phyloP scores from a whole-genome alignment of 2,113 vertebrate genomes.

The Dendrocopos noguchii region DNA sequence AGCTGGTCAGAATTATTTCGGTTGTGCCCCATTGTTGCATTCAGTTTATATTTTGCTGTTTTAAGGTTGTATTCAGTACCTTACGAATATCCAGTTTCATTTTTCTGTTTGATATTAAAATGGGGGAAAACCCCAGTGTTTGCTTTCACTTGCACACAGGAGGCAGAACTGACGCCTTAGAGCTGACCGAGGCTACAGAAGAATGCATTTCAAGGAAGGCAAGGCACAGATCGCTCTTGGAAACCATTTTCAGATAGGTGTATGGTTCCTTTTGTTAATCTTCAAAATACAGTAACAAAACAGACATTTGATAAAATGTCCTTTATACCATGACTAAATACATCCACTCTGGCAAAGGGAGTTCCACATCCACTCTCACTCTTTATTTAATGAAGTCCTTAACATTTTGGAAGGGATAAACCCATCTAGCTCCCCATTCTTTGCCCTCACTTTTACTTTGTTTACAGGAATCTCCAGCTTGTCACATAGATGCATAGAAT shows the following conservation, averaged over 20 bases:
- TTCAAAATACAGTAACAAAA: not conserved
- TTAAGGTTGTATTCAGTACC: not conserved
- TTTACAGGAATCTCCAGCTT: not conserved
- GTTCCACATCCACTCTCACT: not conserved
- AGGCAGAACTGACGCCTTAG: not conserved
- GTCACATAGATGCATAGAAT: not conserved
- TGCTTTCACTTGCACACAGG: not conserved
- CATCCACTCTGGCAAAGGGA: not conserved
- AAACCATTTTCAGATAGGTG: not conserved
- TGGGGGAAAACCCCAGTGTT: not conserved
- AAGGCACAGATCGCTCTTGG: not conserved
- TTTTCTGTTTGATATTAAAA: not conserved
- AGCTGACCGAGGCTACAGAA: not conserved
- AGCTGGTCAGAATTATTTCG: not conserved
- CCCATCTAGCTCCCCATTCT: not conserved
- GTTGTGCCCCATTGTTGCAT: not conserved
- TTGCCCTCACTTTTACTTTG: not conserved
- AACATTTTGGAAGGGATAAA: not conserved
- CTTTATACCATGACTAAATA: not conserved
- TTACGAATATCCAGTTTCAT: conserved; percentile 4
- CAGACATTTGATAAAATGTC: not conserved
- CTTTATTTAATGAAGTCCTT: not conserved
- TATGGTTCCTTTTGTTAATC: not conserved
- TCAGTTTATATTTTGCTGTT: conserved; percentile 5
- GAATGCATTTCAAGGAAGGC: not conserved